Evolutionary conservation across 2,888 invertebrate species (phyloP).

Genomic region (Creontiades dilutus): DNA sequence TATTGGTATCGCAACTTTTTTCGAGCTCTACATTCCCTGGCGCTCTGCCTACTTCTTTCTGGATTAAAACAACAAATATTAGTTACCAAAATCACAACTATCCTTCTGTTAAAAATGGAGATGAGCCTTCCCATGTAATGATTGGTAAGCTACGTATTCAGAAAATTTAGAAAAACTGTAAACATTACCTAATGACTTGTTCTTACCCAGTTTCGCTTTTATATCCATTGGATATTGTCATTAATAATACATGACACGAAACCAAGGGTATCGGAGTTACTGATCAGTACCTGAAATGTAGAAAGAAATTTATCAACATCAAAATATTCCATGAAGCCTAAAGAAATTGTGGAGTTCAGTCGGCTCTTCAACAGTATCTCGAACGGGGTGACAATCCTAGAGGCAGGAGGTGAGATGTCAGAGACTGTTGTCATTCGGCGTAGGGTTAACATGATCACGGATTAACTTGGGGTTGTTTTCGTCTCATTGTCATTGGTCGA

Average conservation of each 20-base stretch:
- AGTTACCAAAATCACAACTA: too few relatives aligned
- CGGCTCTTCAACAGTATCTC: neutral
- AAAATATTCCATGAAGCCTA: too few relatives aligned
- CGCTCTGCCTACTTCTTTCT: slow-evolving; percentile 98
- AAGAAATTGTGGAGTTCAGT: neutral
- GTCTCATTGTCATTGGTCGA: too few relatives aligned
- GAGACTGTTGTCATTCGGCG: too few relatives aligned
- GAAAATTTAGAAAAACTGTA: neutral
- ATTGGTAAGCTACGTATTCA: neutral
- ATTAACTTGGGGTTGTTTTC: too few relatives aligned
- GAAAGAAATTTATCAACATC: neutral
- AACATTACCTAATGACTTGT: slow-evolving; percentile 36
- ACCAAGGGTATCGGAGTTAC: neutral
- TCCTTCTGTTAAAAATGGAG: too few relatives aligned
- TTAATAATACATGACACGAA: slow-evolving; percentile 16
- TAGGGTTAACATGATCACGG: too few relatives aligned
- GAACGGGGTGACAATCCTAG: too few relatives aligned
- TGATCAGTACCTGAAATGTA: neutral
- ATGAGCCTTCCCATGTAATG: too few relatives aligned
- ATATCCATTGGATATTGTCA: slow-evolving; percentile 58
- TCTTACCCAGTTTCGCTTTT: slow-evolving; percentile 66
- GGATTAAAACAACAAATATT: slow-evolving; percentile 69
- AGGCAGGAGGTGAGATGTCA: too few relatives aligned
- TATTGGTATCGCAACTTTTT: slow-evolving; percentile 98
- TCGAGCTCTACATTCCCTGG: slow-evolving; percentile 96